phyloP scores from a whole-genome alignment of 2,888 invertebrate genomes.

The Conistra vaccinii region DNA sequence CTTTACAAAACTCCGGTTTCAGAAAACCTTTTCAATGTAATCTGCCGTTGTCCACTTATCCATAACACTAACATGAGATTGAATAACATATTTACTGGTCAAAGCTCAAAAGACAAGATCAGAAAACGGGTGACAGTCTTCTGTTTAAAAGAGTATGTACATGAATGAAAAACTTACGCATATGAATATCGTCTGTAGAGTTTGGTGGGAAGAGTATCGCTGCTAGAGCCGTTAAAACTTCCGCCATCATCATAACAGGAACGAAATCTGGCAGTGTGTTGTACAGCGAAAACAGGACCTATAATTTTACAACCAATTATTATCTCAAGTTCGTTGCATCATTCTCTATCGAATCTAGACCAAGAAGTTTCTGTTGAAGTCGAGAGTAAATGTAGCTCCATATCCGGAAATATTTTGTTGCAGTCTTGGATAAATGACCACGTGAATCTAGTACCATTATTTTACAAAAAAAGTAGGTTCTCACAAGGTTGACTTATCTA shows the following conservation, averaged over 20 bases:
- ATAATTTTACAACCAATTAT: slow-evolving; percentile 58
- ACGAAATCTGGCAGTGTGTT: slow-evolving; percentile 98
- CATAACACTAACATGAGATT: neutral
- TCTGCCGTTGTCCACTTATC: neutral
- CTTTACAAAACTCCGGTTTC: too few relatives aligned
- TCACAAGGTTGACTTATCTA: too few relatives aligned
- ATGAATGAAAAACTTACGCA: slow-evolving; percentile 80
- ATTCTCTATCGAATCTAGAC: neutral
- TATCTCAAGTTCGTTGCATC: neutral
- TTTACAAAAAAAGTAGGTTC: too few relatives aligned
- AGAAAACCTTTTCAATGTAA: neutral
- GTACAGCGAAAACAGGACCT: slow-evolving; percentile 98
- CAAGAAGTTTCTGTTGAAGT: too few relatives aligned
- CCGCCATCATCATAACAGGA: slow-evolving; percentile 97
- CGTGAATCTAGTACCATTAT: too few relatives aligned
- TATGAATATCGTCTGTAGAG: slow-evolving; percentile 84
- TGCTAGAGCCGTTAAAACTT: slow-evolving; percentile 96
- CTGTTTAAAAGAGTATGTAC: neutral
- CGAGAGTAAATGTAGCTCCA: too few relatives aligned
- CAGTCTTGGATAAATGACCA: too few relatives aligned
- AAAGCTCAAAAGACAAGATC: neutral
- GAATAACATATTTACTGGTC: neutral
- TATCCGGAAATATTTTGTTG: too few relatives aligned
- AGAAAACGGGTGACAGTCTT: neutral
- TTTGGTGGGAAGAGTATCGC: slow-evolving; percentile 95